phyloP scores from a whole-genome alignment of 1,140 invertebrate species.

The Heterodera carotae region DNA sequence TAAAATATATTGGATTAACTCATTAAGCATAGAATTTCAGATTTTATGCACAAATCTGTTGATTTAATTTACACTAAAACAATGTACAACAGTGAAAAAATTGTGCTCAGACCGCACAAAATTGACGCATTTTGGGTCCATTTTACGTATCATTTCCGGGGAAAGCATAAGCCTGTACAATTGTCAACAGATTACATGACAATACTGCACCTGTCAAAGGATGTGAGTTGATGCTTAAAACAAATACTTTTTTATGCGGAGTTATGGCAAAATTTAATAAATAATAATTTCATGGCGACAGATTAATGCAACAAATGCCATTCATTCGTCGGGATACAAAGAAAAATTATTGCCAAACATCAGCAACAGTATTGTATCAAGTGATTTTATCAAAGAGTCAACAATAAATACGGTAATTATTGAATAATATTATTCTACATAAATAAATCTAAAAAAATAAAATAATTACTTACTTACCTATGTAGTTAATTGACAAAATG shows the following conservation, averaged over 20 bases:
- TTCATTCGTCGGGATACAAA: no score
- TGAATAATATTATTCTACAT: no score
- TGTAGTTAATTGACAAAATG: constrained; percentile 10
- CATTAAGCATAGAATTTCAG: neutral
- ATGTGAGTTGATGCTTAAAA: neutral
- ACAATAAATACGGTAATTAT: neutral
- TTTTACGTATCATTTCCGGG: constrained; percentile 1
- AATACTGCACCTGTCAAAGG: constrained; percentile 25
- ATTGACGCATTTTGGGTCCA: constrained; percentile 24
- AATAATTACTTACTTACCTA: neutral
- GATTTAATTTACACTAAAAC: constrained; percentile 22
- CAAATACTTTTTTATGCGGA: neutral
- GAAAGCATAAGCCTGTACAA: neutral
- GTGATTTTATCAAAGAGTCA: neutral
- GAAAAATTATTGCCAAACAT: neutral
- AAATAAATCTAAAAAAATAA: neutral
- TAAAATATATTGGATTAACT: no score
- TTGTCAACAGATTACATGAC: constrained; percentile 17
- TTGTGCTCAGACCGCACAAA: constrained; percentile 12
- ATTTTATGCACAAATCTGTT: neutral
- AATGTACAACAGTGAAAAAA: constrained; percentile 28
- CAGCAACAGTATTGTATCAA: neutral
- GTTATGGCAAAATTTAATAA: neutral
- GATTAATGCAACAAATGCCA: neutral
- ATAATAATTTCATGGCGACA: neutral